Base-by-base conservation (phyloP, 1,140 invertebrate genomes). In the Drosophila azteca region DNA sequence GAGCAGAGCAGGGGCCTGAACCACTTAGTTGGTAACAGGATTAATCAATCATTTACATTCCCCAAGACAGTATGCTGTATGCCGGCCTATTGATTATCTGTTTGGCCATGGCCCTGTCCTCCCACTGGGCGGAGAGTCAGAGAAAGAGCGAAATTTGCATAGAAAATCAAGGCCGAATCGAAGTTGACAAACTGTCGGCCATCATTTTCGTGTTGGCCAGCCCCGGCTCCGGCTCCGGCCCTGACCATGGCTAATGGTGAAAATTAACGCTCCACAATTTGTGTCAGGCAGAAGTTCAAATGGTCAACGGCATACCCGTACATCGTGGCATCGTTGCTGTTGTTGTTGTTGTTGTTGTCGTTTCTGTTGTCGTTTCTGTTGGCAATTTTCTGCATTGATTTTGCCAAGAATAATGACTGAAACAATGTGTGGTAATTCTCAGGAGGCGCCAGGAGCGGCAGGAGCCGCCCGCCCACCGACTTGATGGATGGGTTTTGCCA, bases 21-120 rank as follows among this genome's bases (percentile, higher is more conserved):
- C 8, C 3, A 35, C 8, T 9, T 29, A 7, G 3, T 68, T 69
- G 66, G 64, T 17, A 55, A 69, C 64, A 49, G 41, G 44, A 49
- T 68, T 55, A 69, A 69, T 69, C 66, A 69, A 69, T 69, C 66
- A 69, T 55, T 69, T 44, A 50, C 60, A 67, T 54, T 22, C 15
- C 43, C 45, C 63, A 65, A 65, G 60, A 64, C 59, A 55, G n/a
- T 35, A 29, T 41, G 11, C 22, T 29, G 31, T 41, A 17, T 15
- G 17, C 41, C 22, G 13, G 31, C 24, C 51, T 52, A 68, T 68
- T 49, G 66, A 69, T 69, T 68, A 55, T 68, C 17, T 46, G 43
- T 20, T 9, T 68, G 43, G 39, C 63, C 17, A 6, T 44, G 52
- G 3, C 3, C 3, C 35, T 39, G 35, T 31, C 29, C 2, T 0